Conservation (phyloP, 2,113 vertebrate genomes). For the Chlorodrepanis virens region DNA sequence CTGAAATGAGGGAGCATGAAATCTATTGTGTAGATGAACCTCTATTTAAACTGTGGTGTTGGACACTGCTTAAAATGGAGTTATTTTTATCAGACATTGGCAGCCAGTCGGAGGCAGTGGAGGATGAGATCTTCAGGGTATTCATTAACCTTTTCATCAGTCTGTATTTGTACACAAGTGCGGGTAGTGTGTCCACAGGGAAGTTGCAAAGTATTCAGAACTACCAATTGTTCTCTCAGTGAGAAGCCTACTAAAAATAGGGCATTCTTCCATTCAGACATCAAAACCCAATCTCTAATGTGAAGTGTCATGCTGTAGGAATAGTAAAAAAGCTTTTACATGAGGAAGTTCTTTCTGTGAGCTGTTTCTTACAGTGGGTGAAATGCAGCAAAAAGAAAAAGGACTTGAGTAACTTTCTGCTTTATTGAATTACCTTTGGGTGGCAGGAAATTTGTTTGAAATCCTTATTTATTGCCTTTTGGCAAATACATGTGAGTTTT, state of each 20-base stretch:
- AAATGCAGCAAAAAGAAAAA: background rate
- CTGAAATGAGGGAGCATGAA: background rate
- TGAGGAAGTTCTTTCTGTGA: background rate
- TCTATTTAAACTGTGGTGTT: background rate
- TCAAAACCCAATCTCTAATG: conserved; percentile 62
- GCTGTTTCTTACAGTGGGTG: background rate
- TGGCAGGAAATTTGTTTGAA: background rate
- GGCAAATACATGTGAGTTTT: background rate
- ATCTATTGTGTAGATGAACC: background rate
- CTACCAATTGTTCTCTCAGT: background rate
- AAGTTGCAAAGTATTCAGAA: background rate
- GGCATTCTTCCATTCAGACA: conserved; percentile 60
- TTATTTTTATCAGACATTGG: background rate
- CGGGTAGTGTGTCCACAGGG: background rate
- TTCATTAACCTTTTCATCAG: background rate
- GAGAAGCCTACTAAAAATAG: conserved; percentile 67
- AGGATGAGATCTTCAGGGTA: background rate
- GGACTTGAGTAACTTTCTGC: background rate
- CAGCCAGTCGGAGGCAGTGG: accelerated
- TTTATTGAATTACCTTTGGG: background rate
- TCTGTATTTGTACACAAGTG: background rate
- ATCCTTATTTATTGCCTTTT: background rate
- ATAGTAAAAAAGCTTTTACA: conserved; percentile 13
- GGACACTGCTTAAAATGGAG: background rate
- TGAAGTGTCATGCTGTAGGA: conserved; percentile 47